These are phyloP conservation scores for Xenus cinereus DNA, from an alignment of 2,113 vertebrate species.

Conservation along the genomic window DNA sequence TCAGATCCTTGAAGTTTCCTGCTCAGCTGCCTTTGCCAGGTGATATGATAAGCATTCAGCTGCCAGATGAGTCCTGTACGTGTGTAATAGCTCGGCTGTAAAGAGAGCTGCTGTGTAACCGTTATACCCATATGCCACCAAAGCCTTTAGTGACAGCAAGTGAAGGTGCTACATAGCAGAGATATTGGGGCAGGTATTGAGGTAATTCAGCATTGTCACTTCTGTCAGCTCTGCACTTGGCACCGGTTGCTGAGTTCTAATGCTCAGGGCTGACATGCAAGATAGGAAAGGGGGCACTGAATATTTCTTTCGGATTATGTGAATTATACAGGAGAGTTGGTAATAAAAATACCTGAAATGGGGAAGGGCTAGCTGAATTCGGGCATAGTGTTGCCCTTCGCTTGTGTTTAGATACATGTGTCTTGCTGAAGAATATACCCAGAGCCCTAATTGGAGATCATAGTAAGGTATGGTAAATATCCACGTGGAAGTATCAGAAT, in stretches of 20 bases:
- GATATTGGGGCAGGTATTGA: neutral
- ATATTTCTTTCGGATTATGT: neutral
- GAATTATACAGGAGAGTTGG: neutral
- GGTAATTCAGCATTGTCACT: neutral
- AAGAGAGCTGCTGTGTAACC: neutral
- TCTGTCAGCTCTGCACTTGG: neutral
- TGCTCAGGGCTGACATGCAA: neutral
- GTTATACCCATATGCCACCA: neutral
- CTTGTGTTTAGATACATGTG: neutral
- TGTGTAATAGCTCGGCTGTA: neutral
- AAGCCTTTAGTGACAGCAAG: neutral
- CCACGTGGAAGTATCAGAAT: slow-evolving; percentile 31
- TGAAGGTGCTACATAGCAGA: neutral
- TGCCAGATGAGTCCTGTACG: neutral
- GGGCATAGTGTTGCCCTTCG: neutral
- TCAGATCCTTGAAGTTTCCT: slow-evolving; percentile 2
- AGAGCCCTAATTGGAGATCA: neutral
- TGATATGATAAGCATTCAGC: neutral
- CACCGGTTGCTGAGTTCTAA: neutral
- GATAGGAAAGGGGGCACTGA: neutral
- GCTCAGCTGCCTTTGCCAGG: neutral
- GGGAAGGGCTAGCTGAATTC: neutral
- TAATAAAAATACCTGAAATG: neutral
- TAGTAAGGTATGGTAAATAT: neutral
- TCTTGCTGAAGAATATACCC: neutral